Evolutionary conservation across 2,113 vertebrate species (phyloP).

Genomic region (Mesitornis unicolor): DNA sequence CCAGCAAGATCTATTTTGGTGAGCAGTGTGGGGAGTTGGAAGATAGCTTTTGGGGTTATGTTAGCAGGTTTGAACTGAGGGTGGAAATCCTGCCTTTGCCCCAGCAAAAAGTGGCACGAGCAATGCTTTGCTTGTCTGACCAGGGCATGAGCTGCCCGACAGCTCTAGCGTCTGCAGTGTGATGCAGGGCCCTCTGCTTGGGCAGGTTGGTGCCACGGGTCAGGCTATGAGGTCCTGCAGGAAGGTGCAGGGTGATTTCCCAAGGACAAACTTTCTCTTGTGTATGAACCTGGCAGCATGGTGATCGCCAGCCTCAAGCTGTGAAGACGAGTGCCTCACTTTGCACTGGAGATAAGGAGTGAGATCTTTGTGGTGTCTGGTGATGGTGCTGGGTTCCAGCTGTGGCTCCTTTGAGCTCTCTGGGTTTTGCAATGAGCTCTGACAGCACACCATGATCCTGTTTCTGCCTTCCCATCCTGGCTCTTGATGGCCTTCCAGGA

Average conservation of each 20-base stretch:
- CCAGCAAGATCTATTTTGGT: not conserved
- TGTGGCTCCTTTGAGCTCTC: not conserved
- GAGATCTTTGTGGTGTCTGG: rapidly evolving
- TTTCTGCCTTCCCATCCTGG: not conserved
- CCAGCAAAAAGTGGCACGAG: not conserved
- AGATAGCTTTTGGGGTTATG: not conserved
- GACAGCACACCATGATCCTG: not conserved
- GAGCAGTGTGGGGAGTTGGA: not conserved
- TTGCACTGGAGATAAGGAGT: not conserved
- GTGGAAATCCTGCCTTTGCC: not conserved
- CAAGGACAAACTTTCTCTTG: not conserved
- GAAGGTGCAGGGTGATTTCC: not conserved
- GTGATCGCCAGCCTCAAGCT: rapidly evolving
- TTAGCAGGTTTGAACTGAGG: not conserved
- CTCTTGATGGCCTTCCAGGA: not conserved
- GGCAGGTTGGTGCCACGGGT: not conserved
- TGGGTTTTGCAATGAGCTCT: not conserved
- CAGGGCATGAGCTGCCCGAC: not conserved
- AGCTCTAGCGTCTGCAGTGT: not conserved
- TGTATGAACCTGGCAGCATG: rapidly evolving
- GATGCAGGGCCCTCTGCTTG: not conserved
- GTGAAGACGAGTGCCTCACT: not conserved
- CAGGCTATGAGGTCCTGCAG: not conserved
- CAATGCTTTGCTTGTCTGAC: not conserved
- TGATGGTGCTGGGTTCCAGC: not conserved